Evolutionary conservation across 2,888 invertebrate species (phyloP).

Genomic region (Spialia ferax): DNA sequence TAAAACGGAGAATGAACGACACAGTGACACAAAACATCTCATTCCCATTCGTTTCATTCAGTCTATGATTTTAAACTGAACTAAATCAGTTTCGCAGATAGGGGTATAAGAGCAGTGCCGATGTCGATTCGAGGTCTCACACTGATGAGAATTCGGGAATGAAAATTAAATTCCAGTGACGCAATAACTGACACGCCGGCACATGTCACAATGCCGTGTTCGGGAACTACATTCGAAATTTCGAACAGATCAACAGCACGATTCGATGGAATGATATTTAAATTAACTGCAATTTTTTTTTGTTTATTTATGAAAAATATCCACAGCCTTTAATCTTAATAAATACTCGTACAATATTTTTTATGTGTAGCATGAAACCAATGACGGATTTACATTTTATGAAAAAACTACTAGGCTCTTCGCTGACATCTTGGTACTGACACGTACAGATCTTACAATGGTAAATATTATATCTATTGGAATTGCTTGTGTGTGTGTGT

Average conservation of each 20-base stretch:
- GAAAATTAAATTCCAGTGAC: conserved; percentile 34
- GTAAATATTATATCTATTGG: no score
- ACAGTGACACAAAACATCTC: background rate
- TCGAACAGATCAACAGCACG: background rate
- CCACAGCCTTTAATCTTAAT: no score
- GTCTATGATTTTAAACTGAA: background rate
- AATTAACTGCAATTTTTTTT: no score
- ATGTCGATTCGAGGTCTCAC: conserved; percentile 11
- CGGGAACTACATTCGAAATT: conserved; percentile 6
- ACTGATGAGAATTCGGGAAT: conserved; percentile 35
- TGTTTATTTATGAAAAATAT: no score
- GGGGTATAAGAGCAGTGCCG: conserved; percentile 14
- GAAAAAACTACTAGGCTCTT: no score
- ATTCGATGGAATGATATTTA: background rate
- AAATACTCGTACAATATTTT: no score
- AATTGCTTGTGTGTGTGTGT: no score
- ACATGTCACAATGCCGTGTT: conserved; percentile 9
- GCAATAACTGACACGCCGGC: conserved; percentile 23
- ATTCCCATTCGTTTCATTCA: background rate
- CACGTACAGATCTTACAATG: no score
- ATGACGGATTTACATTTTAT: no score
- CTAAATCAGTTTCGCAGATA: background rate
- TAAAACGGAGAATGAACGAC: background rate
- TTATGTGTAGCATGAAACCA: no score
- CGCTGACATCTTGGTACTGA: no score